Base-by-base conservation (phyloP, 2,797 vertebrate species). In the Cottoperca gobio region DNA sequence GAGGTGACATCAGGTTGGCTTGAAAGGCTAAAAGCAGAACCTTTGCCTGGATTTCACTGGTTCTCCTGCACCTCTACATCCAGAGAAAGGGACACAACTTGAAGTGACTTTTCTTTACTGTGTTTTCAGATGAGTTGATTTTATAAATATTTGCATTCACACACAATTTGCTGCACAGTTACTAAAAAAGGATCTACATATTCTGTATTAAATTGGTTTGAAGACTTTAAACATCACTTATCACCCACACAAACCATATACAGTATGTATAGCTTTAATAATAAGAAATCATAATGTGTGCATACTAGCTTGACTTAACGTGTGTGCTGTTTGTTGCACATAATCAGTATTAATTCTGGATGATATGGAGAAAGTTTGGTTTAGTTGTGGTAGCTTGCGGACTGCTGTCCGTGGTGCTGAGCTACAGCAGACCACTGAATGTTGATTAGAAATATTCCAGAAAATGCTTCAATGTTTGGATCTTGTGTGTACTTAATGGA, bases 321-420 rank as follows among this genome's bases (percentile, higher is more conserved):
- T 45, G 1, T 24, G 40, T 28, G 63, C n/a, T 23, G 54, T 62
- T 3, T 40, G 23, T 42, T 0, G 10, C 19, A 0, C n/a, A 8
- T 33, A 31, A 26, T 26, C 4, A 33, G 35, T 3, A 33, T 40
- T 40, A 9, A 14, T 13, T 53, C 2, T 46, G 40, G 24, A 46
- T 59, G 21, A 50, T 8, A 2, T 42, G 35, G 21, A 65, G 24
- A 55, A 17, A 17, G 35, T 43, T 52, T 52, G n/a, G 19, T 52
- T n/a, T 26, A 35, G 35, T 26, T 43, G 71, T 17, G n/a, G 10
- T 35, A 55, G 2, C 10, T 17, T 50, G 28, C 21, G 3, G 45
- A 16, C 19, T 45, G 19, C 35, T 74, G 62, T 78, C 45, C 39
- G 13, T 63, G 50, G 37, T 66, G 50, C 57, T 53, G 50, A 68